Evolutionary conservation across 2,888 invertebrate genomes (phyloP).

Genomic region (Marronus borbonicus): DNA sequence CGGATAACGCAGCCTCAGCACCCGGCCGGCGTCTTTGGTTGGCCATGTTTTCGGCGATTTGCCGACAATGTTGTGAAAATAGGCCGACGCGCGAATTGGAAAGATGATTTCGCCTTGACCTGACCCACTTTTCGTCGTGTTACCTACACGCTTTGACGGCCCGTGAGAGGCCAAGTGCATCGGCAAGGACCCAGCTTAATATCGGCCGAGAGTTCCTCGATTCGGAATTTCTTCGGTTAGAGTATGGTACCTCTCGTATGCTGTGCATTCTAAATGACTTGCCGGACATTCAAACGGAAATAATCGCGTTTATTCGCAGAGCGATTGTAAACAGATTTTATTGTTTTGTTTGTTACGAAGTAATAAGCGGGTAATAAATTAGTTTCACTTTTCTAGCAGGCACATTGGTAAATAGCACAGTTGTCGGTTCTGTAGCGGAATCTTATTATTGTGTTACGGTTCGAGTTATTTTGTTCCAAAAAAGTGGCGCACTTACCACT

Average conservation of each 20-base stretch:
- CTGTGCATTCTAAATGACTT: neutral
- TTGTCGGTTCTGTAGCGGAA: no score
- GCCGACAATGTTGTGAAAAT: constrained; percentile 39
- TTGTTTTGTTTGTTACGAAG: constrained; percentile 8
- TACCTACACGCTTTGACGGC: constrained; percentile 56
- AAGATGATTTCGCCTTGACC: constrained; percentile 58
- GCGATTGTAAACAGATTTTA: constrained; percentile 2
- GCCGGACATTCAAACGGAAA: constrained; percentile 23
- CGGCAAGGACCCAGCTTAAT: constrained; percentile 51
- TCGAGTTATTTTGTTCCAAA: no score
- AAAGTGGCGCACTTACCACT: no score
- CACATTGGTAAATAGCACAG: no score
- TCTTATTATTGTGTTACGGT: no score
- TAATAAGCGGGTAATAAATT: neutral
- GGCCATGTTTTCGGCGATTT: constrained; percentile 17
- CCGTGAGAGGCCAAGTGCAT: constrained; percentile 57
- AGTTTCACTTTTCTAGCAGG: no score
- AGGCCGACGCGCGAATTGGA: constrained; percentile 51
- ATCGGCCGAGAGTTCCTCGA: constrained; percentile 11
- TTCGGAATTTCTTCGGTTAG: constrained; percentile 23
- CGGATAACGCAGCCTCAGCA: constrained; percentile 13
- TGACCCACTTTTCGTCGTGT: constrained; percentile 56
- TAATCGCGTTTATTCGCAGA: constrained; percentile 8
- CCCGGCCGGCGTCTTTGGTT: neutral
- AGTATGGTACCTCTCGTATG: neutral